A percentile compares a stretch with the other conserved stretches of the same genome.
Evolutionary conservation across 2,888 invertebrate species (phyloP).

Genomic region (Sesia apiformis): DNA sequence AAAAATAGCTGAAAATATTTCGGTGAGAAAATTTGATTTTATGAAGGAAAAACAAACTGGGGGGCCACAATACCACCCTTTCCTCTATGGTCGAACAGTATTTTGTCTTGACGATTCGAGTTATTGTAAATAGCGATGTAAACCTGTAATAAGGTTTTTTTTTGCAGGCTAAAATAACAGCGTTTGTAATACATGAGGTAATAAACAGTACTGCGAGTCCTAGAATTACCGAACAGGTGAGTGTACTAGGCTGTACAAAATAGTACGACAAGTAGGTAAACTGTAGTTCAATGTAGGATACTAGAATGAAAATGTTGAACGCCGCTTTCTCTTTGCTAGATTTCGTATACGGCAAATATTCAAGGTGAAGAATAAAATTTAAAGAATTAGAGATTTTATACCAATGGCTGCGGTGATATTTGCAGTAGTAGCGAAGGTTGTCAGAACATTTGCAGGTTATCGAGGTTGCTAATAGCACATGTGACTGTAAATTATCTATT

Average conservation of each 20-base stretch:
- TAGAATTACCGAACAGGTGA: slow-evolving; percentile 36
- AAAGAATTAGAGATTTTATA: neutral
- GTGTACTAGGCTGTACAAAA: slow-evolving; percentile 1
- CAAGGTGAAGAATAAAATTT: too few relatives aligned
- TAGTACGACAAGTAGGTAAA: neutral
- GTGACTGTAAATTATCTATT: too few relatives aligned
- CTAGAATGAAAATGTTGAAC: too few relatives aligned
- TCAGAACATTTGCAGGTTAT: too few relatives aligned
- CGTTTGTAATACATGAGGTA: slow-evolving; percentile 37
- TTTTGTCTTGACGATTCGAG: neutral
- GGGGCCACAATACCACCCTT: too few relatives aligned
- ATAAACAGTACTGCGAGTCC: slow-evolving; percentile 35
- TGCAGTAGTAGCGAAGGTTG: too few relatives aligned
- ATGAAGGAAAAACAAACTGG: too few relatives aligned
- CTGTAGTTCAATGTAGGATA: neutral
- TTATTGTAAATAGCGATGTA: neutral
- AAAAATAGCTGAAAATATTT: too few relatives aligned
- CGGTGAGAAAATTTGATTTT: too few relatives aligned
- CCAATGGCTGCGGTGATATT: neutral
- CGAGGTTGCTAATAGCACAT: too few relatives aligned
- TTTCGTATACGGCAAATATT: neutral
- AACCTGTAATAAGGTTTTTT: neutral
- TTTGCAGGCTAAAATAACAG: slow-evolving; percentile 38
- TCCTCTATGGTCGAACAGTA: too few relatives aligned
- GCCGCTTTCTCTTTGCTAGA: neutral